phyloP scores from a whole-genome alignment of 2,888 invertebrate species.

The Thelaira solivaga region DNA sequence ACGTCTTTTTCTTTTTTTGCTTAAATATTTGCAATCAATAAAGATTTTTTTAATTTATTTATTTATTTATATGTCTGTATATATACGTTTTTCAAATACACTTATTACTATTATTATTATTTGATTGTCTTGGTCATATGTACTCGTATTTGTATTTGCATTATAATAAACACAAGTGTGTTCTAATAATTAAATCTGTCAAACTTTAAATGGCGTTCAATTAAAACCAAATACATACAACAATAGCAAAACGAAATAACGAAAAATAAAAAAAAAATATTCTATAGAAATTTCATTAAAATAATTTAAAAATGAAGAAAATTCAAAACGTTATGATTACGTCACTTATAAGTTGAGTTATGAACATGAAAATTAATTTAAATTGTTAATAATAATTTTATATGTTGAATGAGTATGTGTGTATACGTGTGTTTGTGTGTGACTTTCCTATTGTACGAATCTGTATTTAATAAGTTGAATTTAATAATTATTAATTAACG shows the following conservation, averaged over 20 bases:
- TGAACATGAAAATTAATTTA: slow-evolving; percentile 41
- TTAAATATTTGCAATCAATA: slow-evolving; percentile 6
- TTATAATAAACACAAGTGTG: slow-evolving; percentile 28
- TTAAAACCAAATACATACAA: slow-evolving; percentile 57
- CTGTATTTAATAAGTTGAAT: slow-evolving; percentile 30
- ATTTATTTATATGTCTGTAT: no score
- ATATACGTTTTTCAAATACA: background rate
- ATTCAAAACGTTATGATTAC: slow-evolving; percentile 40
- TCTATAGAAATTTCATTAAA: slow-evolving; percentile 59
- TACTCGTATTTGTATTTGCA: no score
- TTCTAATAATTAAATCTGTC: slow-evolving; percentile 64
- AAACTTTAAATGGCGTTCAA: slow-evolving; percentile 64
- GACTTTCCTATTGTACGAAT: no score
- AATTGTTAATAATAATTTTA: slow-evolving; percentile 25
- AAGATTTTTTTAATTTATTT: background rate
- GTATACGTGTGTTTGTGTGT: background rate
- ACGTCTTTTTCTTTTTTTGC: slow-evolving; percentile 18
- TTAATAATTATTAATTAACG: slow-evolving; percentile 51
- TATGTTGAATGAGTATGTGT: no score
- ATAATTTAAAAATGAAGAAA: slow-evolving; percentile 15
- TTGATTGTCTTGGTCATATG: slow-evolving; percentile 30
- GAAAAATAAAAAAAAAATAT: no score
- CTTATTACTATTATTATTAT: slow-evolving; percentile 7
- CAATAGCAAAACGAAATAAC: no score
- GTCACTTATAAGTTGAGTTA: slow-evolving; percentile 31